phyloP scores from a whole-genome alignment of 1,140 invertebrate genomes.

The Battus philenor region DNA sequence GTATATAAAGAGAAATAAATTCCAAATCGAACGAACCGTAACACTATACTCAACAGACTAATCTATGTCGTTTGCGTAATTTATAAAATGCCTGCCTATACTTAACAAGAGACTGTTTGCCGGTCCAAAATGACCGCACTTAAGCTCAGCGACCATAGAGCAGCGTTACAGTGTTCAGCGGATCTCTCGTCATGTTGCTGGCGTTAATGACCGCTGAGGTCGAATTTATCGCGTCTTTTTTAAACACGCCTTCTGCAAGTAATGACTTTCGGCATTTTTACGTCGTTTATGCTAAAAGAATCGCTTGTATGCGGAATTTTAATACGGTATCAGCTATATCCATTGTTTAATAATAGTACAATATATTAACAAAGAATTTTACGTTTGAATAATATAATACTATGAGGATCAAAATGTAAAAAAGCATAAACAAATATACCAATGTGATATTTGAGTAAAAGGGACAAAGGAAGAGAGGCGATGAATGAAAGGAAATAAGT shows the following conservation, averaged over 20 bases:
- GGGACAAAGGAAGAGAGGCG: too few relatives aligned
- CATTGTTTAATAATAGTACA: neutral
- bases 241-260: constrained; percentile 7
- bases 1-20: too few relatives aligned
- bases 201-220: constrained; percentile 34
- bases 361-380: neutral
- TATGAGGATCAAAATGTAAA: too few relatives aligned
- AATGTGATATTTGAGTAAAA: too few relatives aligned
- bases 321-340: neutral
- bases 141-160: constrained; percentile 20
- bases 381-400: neutral
- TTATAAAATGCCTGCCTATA: neutral
- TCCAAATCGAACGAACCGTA: too few relatives aligned
- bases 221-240: constrained; percentile 8
- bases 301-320: neutral
- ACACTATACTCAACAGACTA: too few relatives aligned
- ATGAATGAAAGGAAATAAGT: too few relatives aligned
- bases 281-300: neutral
- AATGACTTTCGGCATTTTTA: constrained; percentile 7
- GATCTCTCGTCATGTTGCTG: constrained; percentile 29
- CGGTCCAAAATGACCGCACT: constrained; percentile 31
- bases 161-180: constrained; percentile 31
- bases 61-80: too few relatives aligned
- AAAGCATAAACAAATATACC: too few relatives aligned
- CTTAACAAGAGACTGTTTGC: neutral